Evolutionary conservation across 2,113 vertebrate genomes (phyloP).

Genomic region (Alligator mississippiensis): DNA sequence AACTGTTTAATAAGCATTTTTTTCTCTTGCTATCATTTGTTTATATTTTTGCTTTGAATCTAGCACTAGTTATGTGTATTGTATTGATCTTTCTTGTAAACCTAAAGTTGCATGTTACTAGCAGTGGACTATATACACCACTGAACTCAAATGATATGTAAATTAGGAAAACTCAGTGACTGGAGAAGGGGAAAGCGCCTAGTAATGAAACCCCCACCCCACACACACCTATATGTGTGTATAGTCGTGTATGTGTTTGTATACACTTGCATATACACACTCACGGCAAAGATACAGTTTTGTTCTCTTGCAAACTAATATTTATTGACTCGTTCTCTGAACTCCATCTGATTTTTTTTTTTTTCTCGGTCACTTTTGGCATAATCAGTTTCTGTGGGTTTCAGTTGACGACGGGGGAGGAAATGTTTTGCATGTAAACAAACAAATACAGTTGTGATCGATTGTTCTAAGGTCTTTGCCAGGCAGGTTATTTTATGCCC

Average conservation of each 20-base stretch:
- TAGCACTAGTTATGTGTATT: conserved; percentile 67
- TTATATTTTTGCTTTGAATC: conserved; percentile 75
- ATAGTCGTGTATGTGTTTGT: neutral
- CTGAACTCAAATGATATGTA: conserved; percentile 83
- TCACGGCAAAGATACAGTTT: conserved; percentile 36
- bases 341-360: conserved; percentile 50
- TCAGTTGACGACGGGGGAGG: conserved; percentile 43
- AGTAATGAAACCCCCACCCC: conserved; percentile 45
- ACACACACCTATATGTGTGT: neutral
- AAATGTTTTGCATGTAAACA: conserved; percentile 73
- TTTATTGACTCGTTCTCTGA: conserved; percentile 57
- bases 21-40: conserved; percentile 78
- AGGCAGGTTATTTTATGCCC: conserved; percentile 43
- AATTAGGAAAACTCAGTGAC: conserved; percentile 81
- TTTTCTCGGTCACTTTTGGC: conserved; percentile 46
- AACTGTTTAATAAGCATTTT: conserved; percentile 64
- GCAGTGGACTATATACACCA: conserved; percentile 68
- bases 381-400: conserved; percentile 54
- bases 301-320: conserved; percentile 49
- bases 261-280: neutral
- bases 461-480: conserved; percentile 46
- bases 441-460: conserved; percentile 62
- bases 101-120: conserved; percentile 81
- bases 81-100: conserved; percentile 69
- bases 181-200: conserved; percentile 61